phyloP scores from a whole-genome alignment of 2,797 vertebrate genomes.

The Benthosema pterotum region DNA sequence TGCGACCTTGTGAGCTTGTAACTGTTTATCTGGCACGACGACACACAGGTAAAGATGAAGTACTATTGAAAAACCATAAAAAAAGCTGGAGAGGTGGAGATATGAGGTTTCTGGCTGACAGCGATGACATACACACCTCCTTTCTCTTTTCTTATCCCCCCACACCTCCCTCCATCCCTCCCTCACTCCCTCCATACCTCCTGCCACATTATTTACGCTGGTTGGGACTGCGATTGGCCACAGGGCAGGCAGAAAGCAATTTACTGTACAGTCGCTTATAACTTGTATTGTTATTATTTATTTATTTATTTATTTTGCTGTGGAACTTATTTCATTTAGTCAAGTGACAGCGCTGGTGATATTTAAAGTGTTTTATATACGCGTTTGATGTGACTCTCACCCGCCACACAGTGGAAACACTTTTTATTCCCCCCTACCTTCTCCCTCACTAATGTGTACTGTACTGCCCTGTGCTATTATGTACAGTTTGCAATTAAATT shows the following conservation, averaged over 20 bases:
- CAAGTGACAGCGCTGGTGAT: conserved; percentile 29
- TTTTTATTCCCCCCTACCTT: too few relatives aligned
- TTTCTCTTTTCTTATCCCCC: conserved; percentile 40
- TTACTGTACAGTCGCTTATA: conserved; percentile 39
- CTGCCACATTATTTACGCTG: conserved; percentile 51
- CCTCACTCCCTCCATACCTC: conserved; percentile 43
- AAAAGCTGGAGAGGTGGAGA: too few relatives aligned
- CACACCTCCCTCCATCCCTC: conserved; percentile 22
- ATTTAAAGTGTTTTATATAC: conserved; percentile 17
- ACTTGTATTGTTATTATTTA: conserved; percentile 24
- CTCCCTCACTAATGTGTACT: too few relatives aligned
- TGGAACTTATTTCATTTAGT: conserved; percentile 34
- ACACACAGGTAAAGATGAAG: too few relatives aligned
- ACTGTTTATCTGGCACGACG: too few relatives aligned
- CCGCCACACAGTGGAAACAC: too few relatives aligned
- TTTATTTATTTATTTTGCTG: conserved; percentile 37
- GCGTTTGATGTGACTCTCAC: background rate
- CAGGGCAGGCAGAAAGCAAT: conserved; percentile 45
- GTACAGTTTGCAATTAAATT: too few relatives aligned
- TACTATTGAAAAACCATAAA: too few relatives aligned
- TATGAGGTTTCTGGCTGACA: too few relatives aligned
- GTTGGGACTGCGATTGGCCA: conserved; percentile 37
- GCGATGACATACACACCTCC: conserved; percentile 48
- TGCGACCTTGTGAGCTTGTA: too few relatives aligned
- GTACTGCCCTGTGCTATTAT: too few relatives aligned